phyloP scores from a whole-genome alignment of 2,888 invertebrate genomes.

The Diarsia rubi region DNA sequence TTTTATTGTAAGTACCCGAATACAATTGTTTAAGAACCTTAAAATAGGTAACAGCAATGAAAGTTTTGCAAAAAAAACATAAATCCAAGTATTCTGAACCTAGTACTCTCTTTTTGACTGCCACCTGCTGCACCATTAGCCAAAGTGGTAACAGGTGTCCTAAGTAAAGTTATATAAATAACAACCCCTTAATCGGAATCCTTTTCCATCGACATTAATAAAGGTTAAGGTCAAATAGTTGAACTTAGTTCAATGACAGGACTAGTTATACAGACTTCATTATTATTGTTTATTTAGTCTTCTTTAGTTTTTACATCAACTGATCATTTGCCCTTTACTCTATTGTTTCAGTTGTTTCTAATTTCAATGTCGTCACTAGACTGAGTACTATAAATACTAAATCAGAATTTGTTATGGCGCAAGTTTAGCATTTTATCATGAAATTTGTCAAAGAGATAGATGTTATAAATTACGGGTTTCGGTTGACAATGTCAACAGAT shows the following conservation, averaged over 20 bases:
- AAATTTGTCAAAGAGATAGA: conserved; percentile 1
- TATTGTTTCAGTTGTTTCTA: conserved; percentile 30
- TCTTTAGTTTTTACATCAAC: conserved; percentile 18
- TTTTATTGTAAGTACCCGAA: background rate
- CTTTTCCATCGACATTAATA: conserved; percentile 31
- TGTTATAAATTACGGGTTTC: background rate
- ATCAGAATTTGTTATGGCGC: conserved; percentile 11
- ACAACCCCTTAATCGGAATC: conserved; percentile 2
- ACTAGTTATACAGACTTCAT: conserved; percentile 13
- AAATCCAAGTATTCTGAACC: background rate
- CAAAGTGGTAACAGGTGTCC: conserved; percentile 40
- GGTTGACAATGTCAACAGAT: background rate
- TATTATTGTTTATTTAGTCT: conserved; percentile 32
- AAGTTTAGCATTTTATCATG: background rate
- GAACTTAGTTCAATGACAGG: conserved; percentile 32
- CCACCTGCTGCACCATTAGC: conserved; percentile 21
- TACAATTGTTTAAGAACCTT: background rate
- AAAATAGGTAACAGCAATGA: background rate
- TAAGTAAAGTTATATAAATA: conserved; percentile 15
- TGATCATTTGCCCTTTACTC: conserved; percentile 20
- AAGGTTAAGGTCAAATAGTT: conserved; percentile 29
- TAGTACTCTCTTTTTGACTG: background rate
- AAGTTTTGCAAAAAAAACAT: background rate
- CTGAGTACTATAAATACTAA: background rate
- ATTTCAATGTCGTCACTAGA: conserved; percentile 36